Conservation (phyloP, 2,888 invertebrate species). For the Mythimna ferrago region DNA sequence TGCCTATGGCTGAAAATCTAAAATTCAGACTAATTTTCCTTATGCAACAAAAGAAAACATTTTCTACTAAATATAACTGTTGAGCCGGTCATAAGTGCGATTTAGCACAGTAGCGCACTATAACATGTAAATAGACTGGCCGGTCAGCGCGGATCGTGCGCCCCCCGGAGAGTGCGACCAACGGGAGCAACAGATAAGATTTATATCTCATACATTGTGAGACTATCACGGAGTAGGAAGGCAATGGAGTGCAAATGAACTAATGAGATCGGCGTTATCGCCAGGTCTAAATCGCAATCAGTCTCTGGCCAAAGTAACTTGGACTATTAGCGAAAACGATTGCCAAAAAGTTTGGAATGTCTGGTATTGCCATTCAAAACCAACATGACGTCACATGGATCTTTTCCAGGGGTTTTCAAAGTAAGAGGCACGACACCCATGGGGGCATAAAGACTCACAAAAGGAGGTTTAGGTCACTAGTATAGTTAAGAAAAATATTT, state of each 20-base stretch:
- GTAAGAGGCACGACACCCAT: too few species aligned
- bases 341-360: not conserved
- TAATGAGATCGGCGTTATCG: constrained; percentile 11
- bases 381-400: too few species aligned
- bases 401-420: too few species aligned
- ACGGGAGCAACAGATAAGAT: constrained; percentile 59
- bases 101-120: constrained; percentile 57
- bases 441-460: too few species aligned
- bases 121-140: constrained; percentile 49
- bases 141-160: constrained; percentile 40
- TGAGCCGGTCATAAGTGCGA: constrained; percentile 21
- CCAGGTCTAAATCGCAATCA: not conserved
- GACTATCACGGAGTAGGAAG: constrained; percentile 10
- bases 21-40: constrained; percentile 17
- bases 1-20: constrained; percentile 1
- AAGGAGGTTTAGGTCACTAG: too few species aligned
- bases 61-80: not conserved
- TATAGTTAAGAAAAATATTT: too few species aligned
- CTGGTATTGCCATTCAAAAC: not conserved
- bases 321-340: not conserved
- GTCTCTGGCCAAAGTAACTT: not conserved
- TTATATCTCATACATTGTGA: constrained; percentile 45
- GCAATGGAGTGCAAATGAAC: constrained; percentile 8
- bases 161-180: constrained; percentile 61
- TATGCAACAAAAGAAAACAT: constrained; percentile 5